Base-by-base conservation (phyloP, 92 coral and sea anemone genomes). In the Micromussa lordhowensis region DNA sequence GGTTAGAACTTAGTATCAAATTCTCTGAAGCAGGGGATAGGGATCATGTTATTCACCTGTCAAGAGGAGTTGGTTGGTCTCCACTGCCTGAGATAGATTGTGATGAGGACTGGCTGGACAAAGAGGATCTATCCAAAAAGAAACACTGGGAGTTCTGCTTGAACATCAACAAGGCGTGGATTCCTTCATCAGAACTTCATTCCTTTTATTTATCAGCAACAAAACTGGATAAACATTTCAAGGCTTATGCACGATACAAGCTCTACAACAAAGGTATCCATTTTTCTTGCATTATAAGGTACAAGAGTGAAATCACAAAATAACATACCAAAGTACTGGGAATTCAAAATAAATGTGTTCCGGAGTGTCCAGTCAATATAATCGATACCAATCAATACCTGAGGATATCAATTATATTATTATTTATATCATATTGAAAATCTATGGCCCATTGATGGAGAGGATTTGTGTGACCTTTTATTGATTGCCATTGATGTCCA, bases 1-100 rank as follows among this genome's bases (percentile, higher is more conserved):
- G 99, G 66, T 94, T 98, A 44, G 96, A 98, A 81, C 88, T 98
- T 54, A 64, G 79, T 5, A 90, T 98, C 10, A 87, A 89, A 86
- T 94, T 98, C 78, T 89, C 95, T 54, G 98, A 98, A 55, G 82
- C 88, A 29, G 93, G 90, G 58, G 95, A 93, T 80, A 90, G 98
- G 68, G 96, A 96, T 35, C 84, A 82, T 49, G 85, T 97, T 19
- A 86, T 98, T 77, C 96, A 98, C 83, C 79, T 82, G 78, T 96
- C 94, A 49, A 90, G 99, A 19, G 93, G 95, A 48, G 59, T 94
- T n/a, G 99, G 99, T 0, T 98, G 99, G 99, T 88, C 95, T 77
- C 98, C 98, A 15, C 94, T 93, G 26, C 91, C 91, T 75, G 93
- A 95, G 78, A 61, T 92, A 38, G 99, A 96, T 70, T 82, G 83